Percentiles rank a stretch among this genome's conserved stretches.
phyloP scores from a whole-genome alignment of 2,797 vertebrate species.

The Leptodactylus fallax region DNA sequence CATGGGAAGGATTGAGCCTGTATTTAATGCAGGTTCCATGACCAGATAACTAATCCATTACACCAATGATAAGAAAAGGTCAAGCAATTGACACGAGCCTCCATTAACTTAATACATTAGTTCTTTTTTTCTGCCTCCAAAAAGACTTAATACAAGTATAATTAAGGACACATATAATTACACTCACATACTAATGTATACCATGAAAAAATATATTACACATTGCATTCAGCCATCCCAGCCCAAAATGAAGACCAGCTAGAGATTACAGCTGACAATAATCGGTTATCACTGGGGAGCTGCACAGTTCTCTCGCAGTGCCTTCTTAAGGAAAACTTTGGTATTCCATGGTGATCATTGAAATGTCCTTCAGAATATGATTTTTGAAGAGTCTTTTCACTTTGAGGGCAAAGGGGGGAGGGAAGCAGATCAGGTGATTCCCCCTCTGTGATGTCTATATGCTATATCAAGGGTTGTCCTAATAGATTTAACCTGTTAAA shows the following conservation, averaged over 20 bases:
- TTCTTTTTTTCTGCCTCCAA: slow-evolving; percentile 4
- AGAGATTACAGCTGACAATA: not conserved
- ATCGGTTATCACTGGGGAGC: not conserved
- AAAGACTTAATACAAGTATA: not conserved
- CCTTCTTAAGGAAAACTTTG: not conserved
- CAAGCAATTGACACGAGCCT: slow-evolving; percentile 17
- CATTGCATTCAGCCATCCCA: not conserved
- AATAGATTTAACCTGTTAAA: too few relatives aligned
- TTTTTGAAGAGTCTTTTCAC: not conserved
- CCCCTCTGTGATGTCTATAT: too few relatives aligned
- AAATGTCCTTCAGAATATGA: not conserved
- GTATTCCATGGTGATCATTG: not conserved
- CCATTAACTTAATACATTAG: slow-evolving; percentile 32
- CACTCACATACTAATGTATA: not conserved
- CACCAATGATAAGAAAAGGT: slow-evolving; percentile 42
- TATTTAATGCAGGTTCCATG: slow-evolving; percentile 35
- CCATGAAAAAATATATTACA: not conserved
- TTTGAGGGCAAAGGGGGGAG: too few relatives aligned
- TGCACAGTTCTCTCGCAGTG: not conserved
- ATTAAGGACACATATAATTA: not conserved
- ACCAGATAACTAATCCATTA: slow-evolving; percentile 54
- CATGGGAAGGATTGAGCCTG: not conserved
- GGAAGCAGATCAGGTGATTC: too few relatives aligned
- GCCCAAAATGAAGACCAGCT: not conserved
- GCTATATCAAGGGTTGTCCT: too few relatives aligned